These are phyloP conservation scores for Teleiodes luculella DNA, from an alignment of 2,888 invertebrate species.

Conservation along the genomic window DNA sequence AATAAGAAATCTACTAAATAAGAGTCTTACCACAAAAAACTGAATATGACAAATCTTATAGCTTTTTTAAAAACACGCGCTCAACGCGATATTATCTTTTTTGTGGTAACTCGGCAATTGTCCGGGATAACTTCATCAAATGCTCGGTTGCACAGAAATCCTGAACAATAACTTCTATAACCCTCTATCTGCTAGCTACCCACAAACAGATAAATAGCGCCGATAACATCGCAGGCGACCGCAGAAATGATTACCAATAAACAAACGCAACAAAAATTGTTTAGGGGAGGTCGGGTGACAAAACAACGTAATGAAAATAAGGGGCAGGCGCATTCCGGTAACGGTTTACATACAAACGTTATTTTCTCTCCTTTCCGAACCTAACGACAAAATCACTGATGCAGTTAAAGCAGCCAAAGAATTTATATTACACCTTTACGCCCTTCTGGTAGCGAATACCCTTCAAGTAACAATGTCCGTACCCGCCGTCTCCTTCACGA, in stretches of 20 bases:
- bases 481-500: too few relatives aligned
- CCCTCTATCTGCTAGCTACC: constrained; percentile 5
- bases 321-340: constrained; percentile 1
- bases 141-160: not conserved
- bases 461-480: too few relatives aligned
- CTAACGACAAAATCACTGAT: too few relatives aligned
- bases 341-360: not conserved
- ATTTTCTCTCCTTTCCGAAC: not conserved
- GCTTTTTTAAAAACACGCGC: too few relatives aligned
- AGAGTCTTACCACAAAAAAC: too few relatives aligned
- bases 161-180: not conserved
- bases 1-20: too few relatives aligned
- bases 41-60: too few relatives aligned
- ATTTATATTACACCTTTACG: not conserved
- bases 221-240: constrained; percentile 18
- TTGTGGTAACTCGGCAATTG: too few relatives aligned
- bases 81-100: too few relatives aligned
- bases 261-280: constrained; percentile 37
- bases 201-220: not conserved
- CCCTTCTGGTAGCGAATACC: too few relatives aligned
- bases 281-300: constrained; percentile 49
- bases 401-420: not conserved
- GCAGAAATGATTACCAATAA: constrained; percentile 36
- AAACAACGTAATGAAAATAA: constrained; percentile 54
- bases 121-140: too few relatives aligned